Conservation (phyloP, 2,888 invertebrate genomes). For the Trachelus stipa region DNA sequence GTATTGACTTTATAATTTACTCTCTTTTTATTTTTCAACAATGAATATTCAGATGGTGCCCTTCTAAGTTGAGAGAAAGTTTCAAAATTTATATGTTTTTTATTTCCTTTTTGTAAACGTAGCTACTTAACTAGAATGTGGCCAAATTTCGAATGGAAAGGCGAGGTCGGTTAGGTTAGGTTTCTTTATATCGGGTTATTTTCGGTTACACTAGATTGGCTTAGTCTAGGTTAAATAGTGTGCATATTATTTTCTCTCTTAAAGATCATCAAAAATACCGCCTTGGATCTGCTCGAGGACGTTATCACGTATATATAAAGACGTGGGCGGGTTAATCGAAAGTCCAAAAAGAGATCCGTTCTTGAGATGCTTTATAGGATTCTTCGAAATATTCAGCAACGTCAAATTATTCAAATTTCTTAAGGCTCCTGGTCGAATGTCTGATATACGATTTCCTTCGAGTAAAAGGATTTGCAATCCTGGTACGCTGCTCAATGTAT, state of each 20-base stretch:
- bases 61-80: not conserved
- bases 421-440: constrained; percentile 64
- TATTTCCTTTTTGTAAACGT: not conserved
- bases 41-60: not conserved
- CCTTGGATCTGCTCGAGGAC: constrained; percentile 25
- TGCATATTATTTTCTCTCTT: constrained; percentile 1
- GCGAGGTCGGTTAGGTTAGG: not conserved
- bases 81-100: not conserved
- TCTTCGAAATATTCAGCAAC: constrained; percentile 63
- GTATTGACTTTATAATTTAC: not conserved
- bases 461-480: constrained; percentile 64
- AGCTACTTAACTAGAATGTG: not conserved
- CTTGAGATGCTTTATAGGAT: constrained; percentile 59
- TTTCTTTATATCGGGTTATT: not conserved
- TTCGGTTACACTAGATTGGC: not conserved
- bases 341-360: constrained; percentile 46
- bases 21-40: not conserved
- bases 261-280: constrained; percentile 26
- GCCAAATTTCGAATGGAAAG: not conserved
- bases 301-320: constrained; percentile 14
- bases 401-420: constrained; percentile 63
- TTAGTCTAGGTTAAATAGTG: not conserved
- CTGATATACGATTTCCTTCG: constrained; percentile 59
- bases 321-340: constrained; percentile 24
- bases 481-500: constrained; percentile 54